Percentiles rank a stretch among this genome's conserved stretches.
Evolutionary conservation across 2,888 invertebrate genomes (phyloP).

Genomic region (Ceramica pisi): DNA sequence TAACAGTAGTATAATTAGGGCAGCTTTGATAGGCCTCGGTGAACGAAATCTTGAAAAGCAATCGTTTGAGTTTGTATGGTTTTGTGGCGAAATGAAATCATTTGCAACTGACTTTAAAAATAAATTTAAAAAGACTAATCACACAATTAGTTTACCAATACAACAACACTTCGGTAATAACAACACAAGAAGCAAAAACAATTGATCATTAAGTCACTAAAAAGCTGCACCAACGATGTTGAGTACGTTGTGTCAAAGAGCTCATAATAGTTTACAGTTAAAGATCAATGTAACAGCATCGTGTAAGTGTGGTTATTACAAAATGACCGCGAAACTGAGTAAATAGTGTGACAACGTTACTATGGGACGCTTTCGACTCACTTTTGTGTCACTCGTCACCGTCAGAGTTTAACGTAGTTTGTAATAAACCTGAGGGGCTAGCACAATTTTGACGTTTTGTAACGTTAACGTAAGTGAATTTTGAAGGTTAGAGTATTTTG

Average conservation of each 20-base stretch:
- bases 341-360: slow-evolving; percentile 50
- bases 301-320: slow-evolving; percentile 30
- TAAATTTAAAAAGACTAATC: too few species aligned
- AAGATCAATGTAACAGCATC: slow-evolving; percentile 43
- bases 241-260: slow-evolving; percentile 35
- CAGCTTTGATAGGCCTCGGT: too few species aligned
- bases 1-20: too few species aligned
- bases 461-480: too few species aligned
- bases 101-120: too few species aligned
- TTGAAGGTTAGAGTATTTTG: too few species aligned
- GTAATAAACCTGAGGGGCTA: not conserved
- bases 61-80: too few species aligned
- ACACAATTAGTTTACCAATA: not conserved
- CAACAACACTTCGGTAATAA: not conserved
- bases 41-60: too few species aligned
- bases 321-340: slow-evolving; percentile 55
- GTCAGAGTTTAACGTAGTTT: not conserved
- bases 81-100: too few species aligned
- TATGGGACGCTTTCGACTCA: slow-evolving; percentile 24
- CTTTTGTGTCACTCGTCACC: slow-evolving; percentile 6
- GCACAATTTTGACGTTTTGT: too few species aligned
- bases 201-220: slow-evolving; percentile 30
- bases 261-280: slow-evolving; percentile 50
- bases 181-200: slow-evolving; percentile 7
- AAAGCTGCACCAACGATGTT: slow-evolving; percentile 27